Base-by-base conservation (phyloP, 64 coral and sea anemone genomes). In the Anthopleura sola region DNA sequence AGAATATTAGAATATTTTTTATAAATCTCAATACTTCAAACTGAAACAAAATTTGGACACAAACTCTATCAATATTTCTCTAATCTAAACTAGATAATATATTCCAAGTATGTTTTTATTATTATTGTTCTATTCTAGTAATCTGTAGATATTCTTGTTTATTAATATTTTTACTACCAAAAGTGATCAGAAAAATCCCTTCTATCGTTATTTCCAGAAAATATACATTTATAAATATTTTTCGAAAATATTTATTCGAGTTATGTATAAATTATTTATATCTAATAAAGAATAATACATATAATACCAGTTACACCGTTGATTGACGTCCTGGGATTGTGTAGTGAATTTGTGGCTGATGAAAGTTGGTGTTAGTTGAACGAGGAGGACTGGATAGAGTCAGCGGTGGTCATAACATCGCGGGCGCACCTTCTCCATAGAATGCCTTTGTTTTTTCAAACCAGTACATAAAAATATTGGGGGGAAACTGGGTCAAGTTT, bases 161-260 rank as follows among this genome's bases (percentile, higher is more conserved):
- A 21, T n/a, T n/a, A n/a, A n/a, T n/a, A n/a, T n/a, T 62, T 71
- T 34, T 71, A 71, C 66, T 29, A 31, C 3, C 29, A 71, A 17
- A 71, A 34, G 34, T 71, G 66, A 68, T 68, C 26, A 68, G 62
- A 68, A 68, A 53, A 53, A 34, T 71, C 14, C 66, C 9, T 13
- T 17, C 10, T 71, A 16, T 34, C 23, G 28, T 34, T 71, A 71
- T 71, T 71, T 71, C 13, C n/a, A 71, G 29, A 71, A 71, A 12
- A 34, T 71, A 71, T 71, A 71, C 66, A 71, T 71, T 71, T 71
- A 71, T 71, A 71, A 71, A 71, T 71, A 71, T 71, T 71, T 71
- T 71, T 71, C 66, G 66, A 34, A 71, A 71, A 34, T 71, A 71
- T 71, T 71, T 71, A 71, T 71, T 71, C 23, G 26, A 71, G 66